Evolutionary conservation across 92 coral and sea anemone genomes (phyloP), one percentile per base, ranked within the genome.

Genomic region (Siderastrea siderea): DNA sequence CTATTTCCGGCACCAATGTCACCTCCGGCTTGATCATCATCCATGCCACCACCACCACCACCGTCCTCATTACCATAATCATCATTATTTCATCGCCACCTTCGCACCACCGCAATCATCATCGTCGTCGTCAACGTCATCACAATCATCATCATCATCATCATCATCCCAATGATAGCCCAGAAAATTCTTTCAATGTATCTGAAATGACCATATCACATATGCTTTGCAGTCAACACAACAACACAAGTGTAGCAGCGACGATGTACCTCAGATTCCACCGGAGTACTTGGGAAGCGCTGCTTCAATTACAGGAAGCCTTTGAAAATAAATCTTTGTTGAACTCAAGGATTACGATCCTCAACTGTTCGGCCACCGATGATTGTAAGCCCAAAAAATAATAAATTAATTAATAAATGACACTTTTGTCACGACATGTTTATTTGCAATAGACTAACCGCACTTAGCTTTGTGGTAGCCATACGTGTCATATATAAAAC

Each of bases 341-440:
- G 46, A 45, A 76, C 26, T 76, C 80, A 38, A 48, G 67, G 4
- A 58, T 76, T 17, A 67, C 55, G 14, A 76, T 76, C 57, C 51
- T 76, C 51, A 26, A 59, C 66, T 76, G 80, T 67, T 76, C 80
- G 8, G 80, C 80, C 80, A 76, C 44, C 47, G 80, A 76, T 43
- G 53, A 76, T 13, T 44, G 80, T 76, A 76, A 76, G 68, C 46
- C 7, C 10, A 13, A 50, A 55, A 55, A 8, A 74, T 52, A 73
- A 73, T 46, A 13, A 10, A 69, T 46, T 8, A 6, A 46, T 26
- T 26, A 26, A 26, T 26, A 26, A 26, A 26, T 26, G 38, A 26
- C 38, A 26, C 38, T 26, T 26, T 26, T 26, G 38, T 26, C 38
- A 26, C 38, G 38, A 26, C 38, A 26, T 26, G 38, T 26, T 26